phyloP scores from a whole-genome alignment of 2,113 vertebrate species.

The Leptobrachium leishanense region DNA sequence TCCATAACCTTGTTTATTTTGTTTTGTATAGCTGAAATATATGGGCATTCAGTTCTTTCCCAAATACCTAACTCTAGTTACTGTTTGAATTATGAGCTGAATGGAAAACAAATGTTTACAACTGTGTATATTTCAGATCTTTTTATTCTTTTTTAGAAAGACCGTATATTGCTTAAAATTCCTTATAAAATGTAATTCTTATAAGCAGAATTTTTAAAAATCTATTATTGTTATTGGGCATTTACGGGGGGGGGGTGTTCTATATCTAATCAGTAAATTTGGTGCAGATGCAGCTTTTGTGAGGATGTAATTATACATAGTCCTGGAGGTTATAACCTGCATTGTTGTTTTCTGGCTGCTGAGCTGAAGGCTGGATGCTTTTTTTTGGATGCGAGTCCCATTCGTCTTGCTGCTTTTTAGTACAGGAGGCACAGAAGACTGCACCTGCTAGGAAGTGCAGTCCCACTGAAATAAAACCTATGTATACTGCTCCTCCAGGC shows the following conservation, averaged over 20 bases:
- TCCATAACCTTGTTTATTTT: slow-evolving; percentile 48
- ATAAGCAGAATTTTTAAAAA: slow-evolving; percentile 4
- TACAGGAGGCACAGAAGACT: slow-evolving; percentile 86
- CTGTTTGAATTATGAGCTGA: slow-evolving; percentile 64
- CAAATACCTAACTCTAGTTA: slow-evolving; percentile 59
- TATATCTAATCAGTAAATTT: no score
- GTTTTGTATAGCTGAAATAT: slow-evolving; percentile 50
- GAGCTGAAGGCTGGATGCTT: slow-evolving; percentile 64
- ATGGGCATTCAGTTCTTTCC: slow-evolving; percentile 53
- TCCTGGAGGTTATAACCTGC: slow-evolving; percentile 86
- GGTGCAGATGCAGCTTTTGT: background rate
- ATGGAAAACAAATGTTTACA: background rate
- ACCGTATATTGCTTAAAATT: background rate
- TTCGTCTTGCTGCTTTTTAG: slow-evolving; percentile 71
- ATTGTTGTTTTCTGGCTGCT: slow-evolving; percentile 70
- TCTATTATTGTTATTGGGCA: background rate
- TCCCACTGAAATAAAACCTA: slow-evolving; percentile 84
- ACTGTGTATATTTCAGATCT: background rate
- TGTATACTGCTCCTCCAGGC: slow-evolving; percentile 87
- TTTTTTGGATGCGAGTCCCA: slow-evolving; percentile 71
- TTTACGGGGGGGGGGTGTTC: no score
- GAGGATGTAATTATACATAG: slow-evolving; percentile 77
- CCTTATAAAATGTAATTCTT: slow-evolving; percentile 13
- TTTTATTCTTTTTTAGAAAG: background rate
- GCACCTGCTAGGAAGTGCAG: slow-evolving; percentile 83